Percentiles rank a stretch among this genome's conserved stretches.
Conservation (phyloP, 2,888 invertebrate genomes). For the Opisthograptis luteolata region DNA sequence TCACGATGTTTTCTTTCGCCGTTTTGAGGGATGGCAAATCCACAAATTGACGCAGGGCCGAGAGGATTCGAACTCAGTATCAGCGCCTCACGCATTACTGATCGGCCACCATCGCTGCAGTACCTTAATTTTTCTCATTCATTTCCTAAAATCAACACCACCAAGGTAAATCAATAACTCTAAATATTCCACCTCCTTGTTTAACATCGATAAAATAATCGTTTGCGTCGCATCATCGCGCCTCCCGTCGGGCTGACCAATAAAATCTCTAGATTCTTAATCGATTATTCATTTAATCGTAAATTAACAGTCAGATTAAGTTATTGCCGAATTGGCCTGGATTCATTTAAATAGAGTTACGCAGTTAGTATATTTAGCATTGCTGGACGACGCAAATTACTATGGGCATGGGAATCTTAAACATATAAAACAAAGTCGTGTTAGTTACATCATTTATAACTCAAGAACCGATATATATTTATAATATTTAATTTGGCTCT, state of each 20-base stretch:
- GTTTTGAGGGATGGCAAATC: too few relatives aligned
- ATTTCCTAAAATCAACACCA: too few relatives aligned
- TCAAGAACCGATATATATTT: too few relatives aligned
- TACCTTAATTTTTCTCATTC: too few relatives aligned
- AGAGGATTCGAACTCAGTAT: too few relatives aligned
- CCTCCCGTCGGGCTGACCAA: constrained; percentile 53
- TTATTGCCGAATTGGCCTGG: constrained; percentile 53
- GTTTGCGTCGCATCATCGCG: constrained; percentile 31
- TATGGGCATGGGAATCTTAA: neutral
- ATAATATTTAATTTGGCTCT: too few relatives aligned
- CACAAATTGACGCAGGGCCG: too few relatives aligned
- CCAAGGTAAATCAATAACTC: neutral
- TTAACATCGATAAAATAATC: constrained; percentile 28
- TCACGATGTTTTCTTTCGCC: too few relatives aligned
- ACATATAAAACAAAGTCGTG: neutral
- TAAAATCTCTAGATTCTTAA: constrained; percentile 61
- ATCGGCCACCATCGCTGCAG: too few relatives aligned
- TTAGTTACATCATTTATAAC: too few relatives aligned
- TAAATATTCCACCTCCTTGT: constrained; percentile 22
- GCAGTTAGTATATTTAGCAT: constrained; percentile 38
- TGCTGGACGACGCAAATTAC: constrained; percentile 37
- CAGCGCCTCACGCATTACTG: too few relatives aligned
- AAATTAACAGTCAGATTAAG: constrained; percentile 55
- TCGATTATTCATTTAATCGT: constrained; percentile 58
- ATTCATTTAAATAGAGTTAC: constrained; percentile 51